phyloP scores from a whole-genome alignment of 1,140 invertebrate genomes.

The Heterodera schachtii region DNA sequence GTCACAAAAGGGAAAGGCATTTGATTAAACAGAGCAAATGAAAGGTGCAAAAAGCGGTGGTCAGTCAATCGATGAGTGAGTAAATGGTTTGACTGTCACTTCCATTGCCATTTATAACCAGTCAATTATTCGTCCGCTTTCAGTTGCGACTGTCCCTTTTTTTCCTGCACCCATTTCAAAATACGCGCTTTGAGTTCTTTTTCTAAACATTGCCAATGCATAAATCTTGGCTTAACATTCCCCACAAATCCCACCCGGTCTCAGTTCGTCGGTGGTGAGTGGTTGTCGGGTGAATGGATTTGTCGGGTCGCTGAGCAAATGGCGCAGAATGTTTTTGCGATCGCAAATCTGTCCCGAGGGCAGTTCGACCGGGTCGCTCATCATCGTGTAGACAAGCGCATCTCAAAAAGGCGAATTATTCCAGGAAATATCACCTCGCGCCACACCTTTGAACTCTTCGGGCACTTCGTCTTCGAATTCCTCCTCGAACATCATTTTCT shows the following conservation, averaged over 20 bases:
- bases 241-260: slow-evolving; percentile 71
- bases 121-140: neutral
- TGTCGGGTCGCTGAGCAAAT: slow-evolving; percentile 90
- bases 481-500: slow-evolving; percentile 78
- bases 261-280: slow-evolving; percentile 83
- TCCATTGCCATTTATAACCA: too few species aligned
- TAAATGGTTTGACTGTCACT: too few species aligned
- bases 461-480: slow-evolving; percentile 85
- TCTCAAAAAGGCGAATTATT: slow-evolving; percentile 26
- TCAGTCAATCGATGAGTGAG: too few species aligned
- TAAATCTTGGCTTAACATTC: slow-evolving; percentile 2
- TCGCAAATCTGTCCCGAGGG: slow-evolving; percentile 95
- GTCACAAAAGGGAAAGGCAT: too few species aligned
- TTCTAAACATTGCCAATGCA: slow-evolving; percentile 30
- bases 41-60: too few species aligned
- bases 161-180: slow-evolving; percentile 43
- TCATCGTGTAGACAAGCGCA: slow-evolving; percentile 93
- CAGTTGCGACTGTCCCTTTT: neutral
- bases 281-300: slow-evolving; percentile 95
- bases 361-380: slow-evolving; percentile 90
- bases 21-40: too few species aligned
- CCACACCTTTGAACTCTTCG: slow-evolving; percentile 83
- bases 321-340: slow-evolving; percentile 83
- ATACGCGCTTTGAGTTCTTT: slow-evolving; percentile 52
- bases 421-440: neutral